A percentile compares a stretch with the other conserved stretches of the same genome.
Evolutionary conservation across 2,113 vertebrate genomes (phyloP).

Genomic region (Odocoileus hemionus): DNA sequence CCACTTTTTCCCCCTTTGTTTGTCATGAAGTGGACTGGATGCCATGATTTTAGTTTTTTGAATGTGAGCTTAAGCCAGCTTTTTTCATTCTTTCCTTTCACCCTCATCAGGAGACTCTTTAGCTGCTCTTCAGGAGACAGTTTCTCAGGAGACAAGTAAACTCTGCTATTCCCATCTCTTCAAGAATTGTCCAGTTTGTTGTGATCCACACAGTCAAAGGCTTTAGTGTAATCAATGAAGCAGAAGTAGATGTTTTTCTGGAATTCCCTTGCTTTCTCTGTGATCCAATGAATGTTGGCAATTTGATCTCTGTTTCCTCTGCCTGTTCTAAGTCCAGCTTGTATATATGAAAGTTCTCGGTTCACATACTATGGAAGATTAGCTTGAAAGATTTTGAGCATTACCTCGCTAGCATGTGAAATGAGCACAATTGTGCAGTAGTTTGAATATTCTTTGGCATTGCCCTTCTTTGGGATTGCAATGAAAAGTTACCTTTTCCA

Average conservation of each 20-base stretch:
- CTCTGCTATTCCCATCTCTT: neutral
- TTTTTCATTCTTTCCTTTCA: neutral
- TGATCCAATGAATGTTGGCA: neutral
- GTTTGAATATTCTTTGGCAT: neutral
- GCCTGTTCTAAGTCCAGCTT: neutral
- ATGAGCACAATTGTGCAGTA: neutral
- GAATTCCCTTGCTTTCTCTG: neutral
- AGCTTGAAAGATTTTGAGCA: neutral
- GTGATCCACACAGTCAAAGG: neutral
- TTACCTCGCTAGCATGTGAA: neutral
- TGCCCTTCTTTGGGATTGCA: neutral
- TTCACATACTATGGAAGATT: accelerated
- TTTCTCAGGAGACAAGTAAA: neutral
- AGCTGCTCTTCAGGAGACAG: neutral
- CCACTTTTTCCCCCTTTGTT: neutral
- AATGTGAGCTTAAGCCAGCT: neutral
- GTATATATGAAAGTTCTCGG: neutral
- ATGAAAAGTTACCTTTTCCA: neutral
- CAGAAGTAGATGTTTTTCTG: neutral
- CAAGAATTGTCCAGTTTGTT: neutral
- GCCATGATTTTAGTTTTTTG: neutral
- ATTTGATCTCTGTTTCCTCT: neutral
- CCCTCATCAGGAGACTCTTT: neutral
- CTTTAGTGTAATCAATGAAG: neutral
- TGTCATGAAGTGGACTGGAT: neutral